Evolutionary conservation across 2,888 invertebrate genomes (phyloP).

Genomic region (Eucriotettix oculatus): DNA sequence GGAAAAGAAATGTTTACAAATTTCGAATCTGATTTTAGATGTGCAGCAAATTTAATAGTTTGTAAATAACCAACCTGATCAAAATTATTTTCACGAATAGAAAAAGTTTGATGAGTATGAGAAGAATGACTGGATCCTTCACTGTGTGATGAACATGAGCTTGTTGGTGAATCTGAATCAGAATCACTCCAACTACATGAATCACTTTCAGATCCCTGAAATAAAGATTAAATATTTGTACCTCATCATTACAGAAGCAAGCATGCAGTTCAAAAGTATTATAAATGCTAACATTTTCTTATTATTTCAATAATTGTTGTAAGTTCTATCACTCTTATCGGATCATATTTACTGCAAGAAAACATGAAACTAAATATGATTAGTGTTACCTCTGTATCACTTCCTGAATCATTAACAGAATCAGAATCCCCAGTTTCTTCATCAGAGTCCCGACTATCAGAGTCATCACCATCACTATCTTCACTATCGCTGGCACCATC

Average conservation of each 20-base stretch:
- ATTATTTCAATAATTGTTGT: too few relatives aligned
- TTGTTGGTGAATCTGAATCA: constrained; percentile 17
- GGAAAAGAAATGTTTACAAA: too few relatives aligned
- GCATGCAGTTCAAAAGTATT: too few relatives aligned
- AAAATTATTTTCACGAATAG: constrained; percentile 31
- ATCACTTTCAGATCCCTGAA: constrained; percentile 31
- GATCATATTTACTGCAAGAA: too few relatives aligned
- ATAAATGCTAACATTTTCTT: too few relatives aligned
- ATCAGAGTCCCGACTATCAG: constrained; percentile 20
- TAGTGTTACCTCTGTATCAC: constrained; percentile 12
- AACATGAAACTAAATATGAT: too few relatives aligned
- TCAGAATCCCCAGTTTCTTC: constrained; percentile 24
- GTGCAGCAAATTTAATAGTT: too few relatives aligned
- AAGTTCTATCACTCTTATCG: too few relatives aligned
- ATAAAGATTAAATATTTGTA: constrained; percentile 3
- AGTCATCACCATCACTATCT: constrained; percentile 34
- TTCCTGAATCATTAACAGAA: constrained; percentile 24
- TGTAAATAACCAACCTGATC: constrained; percentile 25
- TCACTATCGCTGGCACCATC: constrained; percentile 16
- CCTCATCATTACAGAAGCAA: too few relatives aligned
- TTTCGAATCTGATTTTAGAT: too few relatives aligned
- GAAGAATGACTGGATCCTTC: constrained; percentile 22
- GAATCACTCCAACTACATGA: constrained; percentile 19
- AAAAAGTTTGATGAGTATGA: constrained; percentile 28
- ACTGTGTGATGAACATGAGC: constrained; percentile 15